Evolutionary conservation across 2,888 invertebrate species (phyloP), one percentile per base, ranked within the genome.

Genomic region (Argynnis bischoffii): DNA sequence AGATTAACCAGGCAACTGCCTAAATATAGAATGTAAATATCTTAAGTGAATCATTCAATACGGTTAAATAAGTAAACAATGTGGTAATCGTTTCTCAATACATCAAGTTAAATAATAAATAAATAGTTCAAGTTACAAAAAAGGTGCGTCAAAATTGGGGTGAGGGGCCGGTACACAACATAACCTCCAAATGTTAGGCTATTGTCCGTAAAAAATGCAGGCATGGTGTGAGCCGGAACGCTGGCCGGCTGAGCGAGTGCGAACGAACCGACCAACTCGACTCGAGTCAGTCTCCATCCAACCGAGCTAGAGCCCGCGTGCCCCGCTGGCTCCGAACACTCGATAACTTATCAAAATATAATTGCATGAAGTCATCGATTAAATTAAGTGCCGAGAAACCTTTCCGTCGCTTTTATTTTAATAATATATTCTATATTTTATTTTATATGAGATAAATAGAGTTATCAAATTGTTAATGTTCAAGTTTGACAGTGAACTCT

Each of bases 361-460:
- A 86, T 85, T 88, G 86, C 81, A 90, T 91, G 90, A 90, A 90
- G 90, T 92, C 92, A 92, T 90, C 91, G 89, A 87, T 88, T 82
- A 80, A 87, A 86, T 86, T 86, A 86, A 88, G 83, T 87, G 80
- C 51, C 50, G 61, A 73, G 76, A 69, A 73, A 66, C 67, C 75
- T 57, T 71, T 69, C 69, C 72, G 71, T 69, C 67, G 72, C 18
- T 35, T 35, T 53, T 41, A 53, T 41, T 18, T 61, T 18, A 18
- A 53, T 61, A 35, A 31, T 35, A 16, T 46, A 46, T n/a, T 21
- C 8, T 35, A 16, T 46, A 46, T n/a, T 21, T 8, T 8, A 41
- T 41, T 41, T 8, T 41, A 53, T 26, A 26, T 26, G 18, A 35
- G 50, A 41, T 18, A 61, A 75, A 70, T 76, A 72, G 77, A 78